Evolutionary conservation across 2,797 vertebrate species (phyloP), one percentile per base, ranked within the genome.

Genomic region (Prunella strophiata): DNA sequence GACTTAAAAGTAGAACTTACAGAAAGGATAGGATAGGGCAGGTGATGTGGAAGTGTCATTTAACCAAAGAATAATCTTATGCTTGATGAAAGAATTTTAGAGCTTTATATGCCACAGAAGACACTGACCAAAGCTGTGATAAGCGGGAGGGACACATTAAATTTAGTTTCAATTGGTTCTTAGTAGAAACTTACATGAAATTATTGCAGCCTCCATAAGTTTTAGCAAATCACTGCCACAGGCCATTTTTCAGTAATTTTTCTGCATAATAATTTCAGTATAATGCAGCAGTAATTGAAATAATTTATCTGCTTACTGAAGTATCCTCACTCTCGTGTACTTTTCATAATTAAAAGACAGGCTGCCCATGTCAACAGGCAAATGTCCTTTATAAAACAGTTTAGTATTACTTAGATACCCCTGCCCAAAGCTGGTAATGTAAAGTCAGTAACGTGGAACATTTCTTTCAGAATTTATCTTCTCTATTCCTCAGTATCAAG

Each of bases 51-150:
- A 79, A 94, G 51, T 32, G 25, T 32, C 21, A 29, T 65, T 58
- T 42, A 84, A 75, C 18, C 71, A 84, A 96, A 67, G 81, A 91
- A 84, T 72, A 91, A 85, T 72, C 79, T 73, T 72, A 68, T 86
- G 68, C 86, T 95, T 82, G 87, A 74, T 81, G 68, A 73, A 74
- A 89, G 30, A 95, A 67, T 73, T 79, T 88, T 87, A 79, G 38
- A 55, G 23, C 30, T 93, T 94, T 73, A 70, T 58, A 45, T 73
- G 74, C 71, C 58, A 72, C 55, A 76, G 84, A 85, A 86, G 85
- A 96, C 91, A 48, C 26, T 58, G 55, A 93, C 14, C 67, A 71
- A 95, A 78, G 66, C 13, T 93, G n/a, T 85, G 89, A 40, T 83
- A 85, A 70, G 68, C 67, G 85, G 63, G 78, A 95, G 59, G 74